Evolutionary conservation across 2,113 vertebrate species (phyloP), one percentile per base, ranked within the genome.

Genomic region (Takifugu flavidus): DNA sequence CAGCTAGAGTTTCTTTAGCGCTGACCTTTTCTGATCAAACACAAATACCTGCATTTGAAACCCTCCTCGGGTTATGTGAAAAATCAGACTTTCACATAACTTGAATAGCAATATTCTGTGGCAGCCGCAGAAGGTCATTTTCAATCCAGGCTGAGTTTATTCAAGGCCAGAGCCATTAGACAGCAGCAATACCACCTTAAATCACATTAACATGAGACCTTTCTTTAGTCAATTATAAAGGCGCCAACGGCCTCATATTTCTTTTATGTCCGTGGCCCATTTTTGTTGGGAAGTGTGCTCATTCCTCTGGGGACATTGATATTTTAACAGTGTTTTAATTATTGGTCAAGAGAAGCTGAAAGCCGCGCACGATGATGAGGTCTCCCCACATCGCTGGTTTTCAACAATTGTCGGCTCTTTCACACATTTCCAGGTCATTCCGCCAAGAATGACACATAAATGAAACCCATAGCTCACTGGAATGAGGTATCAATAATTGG

Each of bases 311-410:
- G 82, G 84, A 82, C 85, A 88, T 85, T 87, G 86, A 88, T 88
- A 87, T 89, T 89, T 87, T 62, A 82, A 82, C 79, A 77, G 78
- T 78, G 75, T 87, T 87, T 89, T 89, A 89, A 85, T 87, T 85
- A 86, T 78, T 77, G 71, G 62, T 50, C 63, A 25, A 53, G 80
- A 75, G 71, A 55, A 60, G 74, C 66, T 44, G 55, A 51, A 51
- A 47, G 79, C 62, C 53, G 53, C 62, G 46, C 26, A 64, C 79
- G 27, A 56, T 87, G 83, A 89, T 86, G 87, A 89, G 82, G 79
- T 87, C 84, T 89, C 78, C 62, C 74, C 89, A 87, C 87, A 78
- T 84, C 65, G 84, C 12, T 90, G 88, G 56, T 70, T 88, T 89
- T 82, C 65, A 82, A 90, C 88, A 91, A 88, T 20, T 88, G 83